Base-by-base conservation (phyloP, 2,113 vertebrate genomes). In the Syngnathoides biaculeatus region DNA sequence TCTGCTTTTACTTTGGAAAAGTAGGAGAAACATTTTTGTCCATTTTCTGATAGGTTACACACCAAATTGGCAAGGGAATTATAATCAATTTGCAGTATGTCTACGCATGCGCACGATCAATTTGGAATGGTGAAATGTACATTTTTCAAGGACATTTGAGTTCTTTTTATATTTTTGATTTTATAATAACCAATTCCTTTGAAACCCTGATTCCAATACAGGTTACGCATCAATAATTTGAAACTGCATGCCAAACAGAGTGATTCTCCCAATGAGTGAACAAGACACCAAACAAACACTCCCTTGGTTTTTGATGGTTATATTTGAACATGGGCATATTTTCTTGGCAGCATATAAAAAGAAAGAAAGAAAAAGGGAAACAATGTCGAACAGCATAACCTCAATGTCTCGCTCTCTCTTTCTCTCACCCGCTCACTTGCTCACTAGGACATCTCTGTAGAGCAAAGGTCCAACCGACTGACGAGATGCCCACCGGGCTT, bases 321-420 rank as follows among this genome's bases (percentile, higher is more conserved):
- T 92, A 92, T 91, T 93, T 93, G 73, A 92, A 89, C 86, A 91
- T 90, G 85, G 85, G 86, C 84, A 89, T 88, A 80, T 86, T 91
- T 89, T 90, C 89, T 90, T 88, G 87, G 88, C 88, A 91, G 87
- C 82, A 90, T 92, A 92, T 92, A 92, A 88, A 93, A 89, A 88
- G 75, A 67, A 75, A 86, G 38, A 43, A 85, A 82, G 78, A 48
- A 87, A 92, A 80, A 84, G 81, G 75, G 64, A 87, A 82, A 87
- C 77, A 86, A 79, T 71, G 75, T 88, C 87, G 89, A 88, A 20
- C 84, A 81, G 77, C 81, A 90, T 90, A 86, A 87, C 80, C 85
- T 86, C 84, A 81, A 81, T 86, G 48, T 57, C 7, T 56, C 4
- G n/a, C n/a, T 17, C 13, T 35, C 13, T 57, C 76, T 85, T 56